Conservation (phyloP, 2,888 invertebrate genomes). For the Nephrotoma guestfalica region DNA sequence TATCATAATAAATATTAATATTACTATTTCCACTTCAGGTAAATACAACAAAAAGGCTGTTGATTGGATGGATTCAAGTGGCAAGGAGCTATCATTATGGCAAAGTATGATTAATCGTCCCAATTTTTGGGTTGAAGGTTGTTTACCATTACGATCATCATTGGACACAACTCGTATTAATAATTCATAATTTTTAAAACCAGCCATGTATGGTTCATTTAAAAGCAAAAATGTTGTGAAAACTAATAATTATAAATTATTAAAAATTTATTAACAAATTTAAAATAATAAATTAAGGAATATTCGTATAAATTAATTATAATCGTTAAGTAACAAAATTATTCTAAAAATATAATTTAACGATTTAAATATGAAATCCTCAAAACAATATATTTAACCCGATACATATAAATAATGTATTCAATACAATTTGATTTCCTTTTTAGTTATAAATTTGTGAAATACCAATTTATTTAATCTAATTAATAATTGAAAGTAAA, state of each 20-base stretch:
- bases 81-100: constrained; percentile 83
- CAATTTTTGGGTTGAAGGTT: constrained; percentile 96
- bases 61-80: constrained; percentile 92
- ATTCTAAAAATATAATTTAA: neutral
- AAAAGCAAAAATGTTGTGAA: constrained; percentile 20
- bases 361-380: neutral
- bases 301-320: neutral
- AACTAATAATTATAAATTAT: constrained; percentile 9
- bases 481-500: too few species aligned
- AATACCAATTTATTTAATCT: neutral
- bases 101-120: constrained; percentile 87
- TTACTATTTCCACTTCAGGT: constrained; percentile 38
- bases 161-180: constrained; percentile 35
- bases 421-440: neutral
- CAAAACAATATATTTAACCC: neutral
- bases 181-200: neutral
- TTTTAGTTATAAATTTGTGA: neutral
- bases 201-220: neutral
- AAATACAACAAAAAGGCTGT: constrained; percentile 71
- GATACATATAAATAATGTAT: neutral
- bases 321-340: neutral
- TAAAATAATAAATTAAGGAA: neutral
- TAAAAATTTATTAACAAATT: neutral
- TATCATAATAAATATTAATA: neutral
- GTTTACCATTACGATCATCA: constrained; percentile 68